Conservation (phyloP, 2,113 vertebrate genomes). For the Leucopsar rothschildi region DNA sequence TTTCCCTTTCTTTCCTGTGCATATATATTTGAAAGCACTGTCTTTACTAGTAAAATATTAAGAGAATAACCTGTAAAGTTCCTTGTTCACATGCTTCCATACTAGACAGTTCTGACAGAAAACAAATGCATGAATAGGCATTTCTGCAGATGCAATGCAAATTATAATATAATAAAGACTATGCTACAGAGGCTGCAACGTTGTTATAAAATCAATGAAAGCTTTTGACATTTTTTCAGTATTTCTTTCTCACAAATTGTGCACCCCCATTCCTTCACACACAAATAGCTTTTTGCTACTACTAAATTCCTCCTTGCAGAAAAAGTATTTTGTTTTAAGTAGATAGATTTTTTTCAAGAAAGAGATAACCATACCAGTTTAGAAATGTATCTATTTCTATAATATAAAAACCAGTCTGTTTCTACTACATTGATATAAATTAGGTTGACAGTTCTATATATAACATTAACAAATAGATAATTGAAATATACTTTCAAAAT, state of each 20-base stretch:
- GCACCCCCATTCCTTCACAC: constrained; percentile 28
- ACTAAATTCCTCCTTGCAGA: constrained; percentile 18
- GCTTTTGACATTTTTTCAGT: constrained; percentile 42
- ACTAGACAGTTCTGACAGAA: background rate
- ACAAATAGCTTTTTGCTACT: constrained; percentile 48
- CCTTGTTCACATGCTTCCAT: constrained; percentile 37
- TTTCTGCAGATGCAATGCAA: background rate
- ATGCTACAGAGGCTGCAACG: constrained; percentile 1
- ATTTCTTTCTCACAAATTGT: constrained; percentile 53
- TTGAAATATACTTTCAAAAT: background rate
- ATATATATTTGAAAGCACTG: constrained; percentile 36
- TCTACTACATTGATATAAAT: background rate
- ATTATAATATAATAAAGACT: background rate
- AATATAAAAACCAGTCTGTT: background rate
- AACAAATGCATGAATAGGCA: background rate
- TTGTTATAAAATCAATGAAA: constrained; percentile 59
- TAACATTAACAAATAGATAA: background rate
- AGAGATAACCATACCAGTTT: background rate
- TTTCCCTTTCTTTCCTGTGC: background rate
- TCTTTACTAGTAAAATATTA: constrained; percentile 42
- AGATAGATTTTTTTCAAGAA: constrained; percentile 33
- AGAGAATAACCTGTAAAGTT: constrained; percentile 41
- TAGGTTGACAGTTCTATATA: background rate
- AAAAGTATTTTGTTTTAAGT: constrained; percentile 4
- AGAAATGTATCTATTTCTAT: background rate